Conservation (phyloP, 2,888 invertebrate genomes). For the Zootermopsis nevadensis region DNA sequence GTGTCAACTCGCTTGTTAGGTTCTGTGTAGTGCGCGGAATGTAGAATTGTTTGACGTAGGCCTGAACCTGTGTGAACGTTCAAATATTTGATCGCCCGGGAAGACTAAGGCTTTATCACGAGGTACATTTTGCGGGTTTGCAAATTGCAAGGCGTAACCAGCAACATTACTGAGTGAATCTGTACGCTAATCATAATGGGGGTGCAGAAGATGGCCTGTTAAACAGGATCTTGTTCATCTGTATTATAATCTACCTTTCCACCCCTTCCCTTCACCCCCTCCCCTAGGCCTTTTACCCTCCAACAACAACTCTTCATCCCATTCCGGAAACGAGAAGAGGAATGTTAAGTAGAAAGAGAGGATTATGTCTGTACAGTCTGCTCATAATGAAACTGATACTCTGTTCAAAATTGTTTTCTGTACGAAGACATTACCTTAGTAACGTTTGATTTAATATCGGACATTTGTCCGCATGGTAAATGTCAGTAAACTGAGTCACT, state of each 20-base stretch:
- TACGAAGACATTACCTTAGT: too few species aligned
- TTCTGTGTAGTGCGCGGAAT: too few species aligned
- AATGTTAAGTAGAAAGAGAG: slow-evolving; percentile 37
- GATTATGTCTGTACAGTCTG: slow-evolving; percentile 25
- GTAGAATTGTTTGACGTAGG: too few species aligned
- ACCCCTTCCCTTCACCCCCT: background rate
- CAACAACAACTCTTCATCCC: slow-evolving; percentile 13
- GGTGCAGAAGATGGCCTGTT: slow-evolving; percentile 40
- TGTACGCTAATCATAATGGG: slow-evolving; percentile 44
- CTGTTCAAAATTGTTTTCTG: background rate
- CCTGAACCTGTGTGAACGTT: too few species aligned
- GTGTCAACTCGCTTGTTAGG: too few species aligned
- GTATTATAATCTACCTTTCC: background rate
- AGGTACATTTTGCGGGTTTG: too few species aligned
- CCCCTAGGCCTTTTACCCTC: slow-evolving; percentile 7
- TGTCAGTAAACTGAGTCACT: too few species aligned
- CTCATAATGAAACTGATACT: background rate
- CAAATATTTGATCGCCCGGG: too few species aligned
- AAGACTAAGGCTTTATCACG: too few species aligned
- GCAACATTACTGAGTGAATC: slow-evolving; percentile 43
- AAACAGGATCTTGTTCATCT: slow-evolving; percentile 35
- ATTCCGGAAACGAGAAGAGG: slow-evolving; percentile 1
- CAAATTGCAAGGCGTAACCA: slow-evolving; percentile 31
- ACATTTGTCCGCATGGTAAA: too few species aligned
- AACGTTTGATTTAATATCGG: too few species aligned